Base-by-base conservation (phyloP, 2,888 invertebrate genomes). In the Bombylius major region DNA sequence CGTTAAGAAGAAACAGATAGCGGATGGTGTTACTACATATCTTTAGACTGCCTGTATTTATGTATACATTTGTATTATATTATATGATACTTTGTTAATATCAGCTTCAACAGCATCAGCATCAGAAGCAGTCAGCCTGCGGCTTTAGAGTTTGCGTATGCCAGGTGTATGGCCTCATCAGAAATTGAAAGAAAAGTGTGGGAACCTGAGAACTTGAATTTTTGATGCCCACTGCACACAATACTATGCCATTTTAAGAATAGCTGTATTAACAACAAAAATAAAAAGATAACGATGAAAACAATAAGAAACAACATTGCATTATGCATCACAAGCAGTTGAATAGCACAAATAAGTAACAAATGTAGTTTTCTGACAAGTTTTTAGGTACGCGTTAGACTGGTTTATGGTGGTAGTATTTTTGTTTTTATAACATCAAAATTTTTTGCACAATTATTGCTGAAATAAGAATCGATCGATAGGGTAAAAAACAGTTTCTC, bases 111-210 rank as follows among this genome's bases (percentile, higher is more conserved):
- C 36, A 36, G 36, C 36, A 36, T 36, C 36, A 36, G 36, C 9
- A 36, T 2, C 9, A 36, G 9, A 23, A 23, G 23, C 23, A 23
- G 23, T 23, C 23, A 42, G 39, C 11, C 39, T 36, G 50, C 46
- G 13, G 32, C 36, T 50, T 23, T 12, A 46, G 50, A 51, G 50
- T 55, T 55, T 47, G 55, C 55, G 55, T 55, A 55, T 46, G 55
- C 55, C 55, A 55, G 55, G 55, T 55, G 55, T 55, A 55, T 55
- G 51, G 33, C 36, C 55, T 50, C 46, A 51, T 32, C 50, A 55
- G 46, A 50, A 55, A 50, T 55, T 51, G 51, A 55, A 55, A 55
- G 55, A 55, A 55, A 51, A 55, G 55, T 55, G 55, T 55, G 55
- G 55, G 55, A 55, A 55, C 51, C 46, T 50, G 47, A 42, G 8